A percentile compares a stretch with the other conserved stretches of the same genome.
phyloP scores from a whole-genome alignment of 2,888 invertebrate genomes.

The Oligia latruncula region DNA sequence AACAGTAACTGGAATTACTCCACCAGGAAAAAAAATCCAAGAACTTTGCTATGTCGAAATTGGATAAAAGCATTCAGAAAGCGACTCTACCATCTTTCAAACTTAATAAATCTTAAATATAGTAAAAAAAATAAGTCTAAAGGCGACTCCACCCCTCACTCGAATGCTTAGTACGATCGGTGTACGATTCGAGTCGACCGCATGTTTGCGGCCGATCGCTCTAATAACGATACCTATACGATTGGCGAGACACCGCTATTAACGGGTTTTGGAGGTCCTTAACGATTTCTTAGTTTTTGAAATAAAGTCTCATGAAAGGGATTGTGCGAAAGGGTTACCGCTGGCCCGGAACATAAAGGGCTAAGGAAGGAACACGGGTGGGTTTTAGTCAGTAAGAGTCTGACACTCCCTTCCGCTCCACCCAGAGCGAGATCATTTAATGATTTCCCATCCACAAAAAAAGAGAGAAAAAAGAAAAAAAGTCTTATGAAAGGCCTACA shows the following conservation, averaged over 20 bases:
- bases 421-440: too few species aligned
- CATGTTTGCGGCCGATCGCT: slow-evolving; percentile 68
- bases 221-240: slow-evolving; percentile 54
- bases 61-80: background rate
- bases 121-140: background rate
- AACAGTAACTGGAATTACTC: background rate
- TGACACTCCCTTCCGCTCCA: too few species aligned
- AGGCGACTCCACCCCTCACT: slow-evolving; percentile 37
- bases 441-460: too few species aligned
- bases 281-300: background rate
- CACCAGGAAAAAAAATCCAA: background rate
- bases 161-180: slow-evolving; percentile 54
- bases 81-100: background rate
- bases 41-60: background rate
- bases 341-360: too few species aligned
- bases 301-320: background rate
- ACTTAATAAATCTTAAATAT: background rate
- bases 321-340: too few species aligned
- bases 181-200: slow-evolving; percentile 69
- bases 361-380: too few species aligned
- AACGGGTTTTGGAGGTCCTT: slow-evolving; percentile 38
- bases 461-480: too few species aligned
- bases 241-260: slow-evolving; percentile 46
- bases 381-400: too few species aligned
- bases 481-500: background rate